phyloP scores from a whole-genome alignment of 2,797 vertebrate genomes.

The Danio albolineatus region DNA sequence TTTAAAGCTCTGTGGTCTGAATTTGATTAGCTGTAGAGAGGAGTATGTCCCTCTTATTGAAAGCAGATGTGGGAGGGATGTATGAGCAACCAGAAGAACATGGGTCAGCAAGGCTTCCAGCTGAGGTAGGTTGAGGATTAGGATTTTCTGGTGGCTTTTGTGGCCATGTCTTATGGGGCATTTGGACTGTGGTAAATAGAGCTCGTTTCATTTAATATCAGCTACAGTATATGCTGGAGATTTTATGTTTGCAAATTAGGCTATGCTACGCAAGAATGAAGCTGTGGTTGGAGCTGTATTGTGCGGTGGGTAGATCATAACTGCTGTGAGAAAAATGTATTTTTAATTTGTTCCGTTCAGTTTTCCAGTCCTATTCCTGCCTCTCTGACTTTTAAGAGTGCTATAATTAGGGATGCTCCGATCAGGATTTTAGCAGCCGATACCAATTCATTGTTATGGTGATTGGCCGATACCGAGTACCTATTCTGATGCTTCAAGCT shows the following conservation, averaged over 20 bases:
- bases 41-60: constrained; percentile 67
- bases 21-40: constrained; percentile 72
- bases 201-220: constrained; percentile 62
- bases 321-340: neutral
- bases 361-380: neutral
- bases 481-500: too few relatives aligned
- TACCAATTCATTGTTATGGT: too few relatives aligned
- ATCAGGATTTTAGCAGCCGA: too few relatives aligned
- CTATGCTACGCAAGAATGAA: constrained; percentile 55
- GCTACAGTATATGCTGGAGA: constrained; percentile 38
- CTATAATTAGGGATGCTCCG: too few relatives aligned
- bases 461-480: too few relatives aligned
- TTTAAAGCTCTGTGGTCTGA: constrained; percentile 62
- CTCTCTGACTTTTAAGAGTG: too few relatives aligned
- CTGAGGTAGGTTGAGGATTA: constrained; percentile 51
- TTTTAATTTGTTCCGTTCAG: neutral
- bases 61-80: constrained; percentile 76
- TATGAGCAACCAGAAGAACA: constrained; percentile 57
- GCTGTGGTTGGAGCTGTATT: constrained; percentile 38
- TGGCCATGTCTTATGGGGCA: constrained; percentile 61
- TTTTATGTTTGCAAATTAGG: neutral
- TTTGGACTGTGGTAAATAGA: constrained; percentile 48
- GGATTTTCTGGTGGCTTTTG: constrained; percentile 49
- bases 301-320: neutral
- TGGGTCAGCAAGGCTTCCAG: constrained; percentile 41